Evolutionary conservation across 2,888 invertebrate species (phyloP), one percentile per base, ranked within the genome.

Genomic region (Diarsia rubi): DNA sequence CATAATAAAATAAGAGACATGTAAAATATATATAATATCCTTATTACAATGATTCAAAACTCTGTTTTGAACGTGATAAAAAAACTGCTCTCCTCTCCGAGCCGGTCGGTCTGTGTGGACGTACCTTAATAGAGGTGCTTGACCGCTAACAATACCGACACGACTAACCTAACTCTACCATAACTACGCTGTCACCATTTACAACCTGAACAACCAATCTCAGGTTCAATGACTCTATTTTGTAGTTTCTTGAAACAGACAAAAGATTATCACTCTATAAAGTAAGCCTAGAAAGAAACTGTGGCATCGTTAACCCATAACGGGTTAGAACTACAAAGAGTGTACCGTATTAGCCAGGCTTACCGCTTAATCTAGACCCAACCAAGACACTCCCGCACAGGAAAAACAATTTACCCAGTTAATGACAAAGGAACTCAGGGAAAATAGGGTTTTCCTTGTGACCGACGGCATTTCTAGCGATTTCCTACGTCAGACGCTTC

Each of bases 361-460:
- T 91, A 90, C 92, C 88, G 86, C 90, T 92, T 94, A 94, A 94
- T 94, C 92, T 92, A 93, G 93, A 92, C 90, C 88, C 87, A 78
- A 91, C 88, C 88, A 90, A 92, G 91, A 90, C 90, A 86, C 89
- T 91, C 89, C 82, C 85, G 89, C 85, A 86, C 89, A 89, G 91
- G 92, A 92, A 93, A 93, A 94, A 93, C 93, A 93, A 94, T 94
- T 95, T 93, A 90, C 91, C 90, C 89, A 80, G 88, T 90, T 93
- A 94, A 94, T 92, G 91, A 94, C 93, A 92, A 93, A 92, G 88
- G 90, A 92, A 91, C 91, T 90, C 84, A 74, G 83, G 84, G 89
- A 89, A 91, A 93, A 91, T 89, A 90, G 83, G 89, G 88, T 90
- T 90, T 92, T 91, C 91, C 89, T 89, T 81, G 86, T 84, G 83